A percentile compares a stretch with the other conserved stretches of the same genome.
phyloP scores from a whole-genome alignment of 2,113 vertebrate genomes.

The Anhinga anhinga region DNA sequence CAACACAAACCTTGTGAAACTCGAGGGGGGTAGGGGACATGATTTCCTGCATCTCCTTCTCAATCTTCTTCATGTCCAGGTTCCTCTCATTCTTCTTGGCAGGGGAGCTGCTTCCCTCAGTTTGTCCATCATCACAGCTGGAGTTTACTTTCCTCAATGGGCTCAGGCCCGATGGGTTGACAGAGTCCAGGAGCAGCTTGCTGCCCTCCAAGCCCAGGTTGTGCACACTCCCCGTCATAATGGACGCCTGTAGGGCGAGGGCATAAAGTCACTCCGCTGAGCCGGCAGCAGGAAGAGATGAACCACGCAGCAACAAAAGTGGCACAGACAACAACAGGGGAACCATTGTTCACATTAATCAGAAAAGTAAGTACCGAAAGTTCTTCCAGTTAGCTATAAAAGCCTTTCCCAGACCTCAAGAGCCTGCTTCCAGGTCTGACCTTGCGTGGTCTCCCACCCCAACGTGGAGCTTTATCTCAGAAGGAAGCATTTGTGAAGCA shows the following conservation, averaged over 20 bases:
- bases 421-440: background rate
- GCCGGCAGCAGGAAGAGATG: background rate
- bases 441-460: background rate
- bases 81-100: conserved; percentile 66
- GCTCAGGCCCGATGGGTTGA: conserved; percentile 69
- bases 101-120: conserved; percentile 68
- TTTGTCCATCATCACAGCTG: conserved; percentile 51
- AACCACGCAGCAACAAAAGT: rapidly evolving
- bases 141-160: conserved; percentile 71
- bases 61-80: conserved; percentile 64
- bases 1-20: conserved; percentile 85
- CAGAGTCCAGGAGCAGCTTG: conserved; percentile 77
- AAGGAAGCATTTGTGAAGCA: background rate
- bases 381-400: background rate
- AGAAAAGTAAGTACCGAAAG: background rate
- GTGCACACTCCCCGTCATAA: conserved; percentile 90
- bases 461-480: background rate
- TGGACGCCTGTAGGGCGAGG: conserved; percentile 83
- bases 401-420: background rate
- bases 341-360: background rate
- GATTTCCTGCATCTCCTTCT: conserved; percentile 77
- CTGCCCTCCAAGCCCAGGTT: conserved; percentile 84
- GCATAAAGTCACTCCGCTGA: background rate
- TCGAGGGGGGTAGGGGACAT: conserved; percentile 77
- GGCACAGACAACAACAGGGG: background rate